Conservation (phyloP, 2,888 invertebrate species). For the Heterodera filipjevi region DNA sequence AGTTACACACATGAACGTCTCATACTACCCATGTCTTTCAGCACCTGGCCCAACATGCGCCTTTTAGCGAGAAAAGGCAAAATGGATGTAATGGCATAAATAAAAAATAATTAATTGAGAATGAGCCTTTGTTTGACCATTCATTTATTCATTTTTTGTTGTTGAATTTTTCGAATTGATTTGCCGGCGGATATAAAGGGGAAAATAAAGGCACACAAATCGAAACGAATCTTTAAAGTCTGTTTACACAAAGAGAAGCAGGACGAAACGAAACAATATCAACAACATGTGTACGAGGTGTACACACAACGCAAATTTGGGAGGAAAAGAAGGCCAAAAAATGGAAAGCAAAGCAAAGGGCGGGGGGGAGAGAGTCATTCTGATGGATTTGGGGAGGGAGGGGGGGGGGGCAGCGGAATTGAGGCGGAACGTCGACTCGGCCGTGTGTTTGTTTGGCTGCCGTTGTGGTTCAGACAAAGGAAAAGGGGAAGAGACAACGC, state of each 20-base stretch:
- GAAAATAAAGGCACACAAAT: background rate
- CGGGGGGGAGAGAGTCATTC: too few species aligned
- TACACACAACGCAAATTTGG: background rate
- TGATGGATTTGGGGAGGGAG: too few species aligned
- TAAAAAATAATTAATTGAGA: too few species aligned
- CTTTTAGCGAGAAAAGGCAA: too few species aligned
- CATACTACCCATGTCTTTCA: slow-evolving; percentile 54
- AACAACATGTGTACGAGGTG: slow-evolving; percentile 8
- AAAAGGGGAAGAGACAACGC: too few species aligned
- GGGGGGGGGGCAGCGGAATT: too few species aligned
- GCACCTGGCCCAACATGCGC: slow-evolving; percentile 13
- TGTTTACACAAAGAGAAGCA: too few species aligned
- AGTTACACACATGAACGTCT: slow-evolving; percentile 41
- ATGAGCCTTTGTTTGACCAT: too few species aligned
- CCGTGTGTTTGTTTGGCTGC: background rate
- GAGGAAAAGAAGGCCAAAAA: background rate
- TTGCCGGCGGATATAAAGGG: background rate
- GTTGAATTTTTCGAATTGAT: too few species aligned
- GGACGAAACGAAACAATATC: background rate
- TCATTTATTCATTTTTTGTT: too few species aligned
- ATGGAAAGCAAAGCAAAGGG: background rate
- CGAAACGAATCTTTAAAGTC: background rate
- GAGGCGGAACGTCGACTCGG: background rate
- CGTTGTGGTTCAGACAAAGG: too few species aligned
- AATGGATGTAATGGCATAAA: too few species aligned